Evolutionary conservation across 2,888 invertebrate species (phyloP), one percentile per base, ranked within the genome.

Genomic region (Sialis fuliginosa): DNA sequence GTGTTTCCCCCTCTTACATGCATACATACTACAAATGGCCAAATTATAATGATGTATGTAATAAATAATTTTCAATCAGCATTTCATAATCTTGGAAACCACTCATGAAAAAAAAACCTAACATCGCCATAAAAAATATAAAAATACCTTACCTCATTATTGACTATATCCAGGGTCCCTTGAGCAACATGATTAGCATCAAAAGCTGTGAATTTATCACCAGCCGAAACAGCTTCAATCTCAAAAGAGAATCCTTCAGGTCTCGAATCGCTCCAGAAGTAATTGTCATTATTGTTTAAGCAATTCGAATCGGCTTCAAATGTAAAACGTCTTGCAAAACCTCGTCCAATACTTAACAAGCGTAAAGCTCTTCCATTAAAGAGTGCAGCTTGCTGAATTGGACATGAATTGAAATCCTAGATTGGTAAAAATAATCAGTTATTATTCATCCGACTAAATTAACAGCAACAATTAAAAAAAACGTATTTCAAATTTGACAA

Each of bases 181-280:
- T 79, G 75, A n/a, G 76, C 70, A 54, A 77, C 74, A 54, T 74
- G 74, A 55, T 77, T 77, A 32, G 74, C 71, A 59, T 81, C 79
- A 54, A 75, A 77, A 48, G 82, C 72, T n/a, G 79, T 78, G 56
- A 81, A 83, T 59, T 79, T 78, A 54, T 82, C 79, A 12, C 80
- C 80, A 47, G 74, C 65, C 9, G 76, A 74, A 6, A 82, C 69
- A 1, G 79, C 74, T 57, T 78, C 77, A 50, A 79, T 65, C 59
- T 79, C 79, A 62, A 85, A 83, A 33, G 76, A 78, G 60, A 76
- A 84, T 44, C 85, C 85, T 60, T 77, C 77, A 1, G 77, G 75
- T 51, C 74, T 67, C 34, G 81, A 83, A 65, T 85, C 85, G 30
- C 81, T 79, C 81, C 83, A 85, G 67, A 85, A 84, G 62, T 78